phyloP scores from a whole-genome alignment of 2,113 vertebrate species.

The Halichoeres trimaculatus region DNA sequence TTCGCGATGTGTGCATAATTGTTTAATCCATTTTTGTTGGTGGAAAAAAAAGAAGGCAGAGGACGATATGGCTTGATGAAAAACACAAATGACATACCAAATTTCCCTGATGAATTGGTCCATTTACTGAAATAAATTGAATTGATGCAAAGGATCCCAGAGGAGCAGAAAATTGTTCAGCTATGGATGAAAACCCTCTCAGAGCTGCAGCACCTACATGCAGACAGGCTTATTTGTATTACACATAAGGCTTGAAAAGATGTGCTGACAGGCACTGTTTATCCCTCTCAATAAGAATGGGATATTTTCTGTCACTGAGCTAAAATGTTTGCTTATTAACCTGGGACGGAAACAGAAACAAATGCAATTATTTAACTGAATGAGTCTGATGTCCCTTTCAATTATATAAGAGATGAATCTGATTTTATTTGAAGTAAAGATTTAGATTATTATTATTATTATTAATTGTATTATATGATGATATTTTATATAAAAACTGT shows the following conservation, averaged over 20 bases:
- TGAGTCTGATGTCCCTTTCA: conserved; percentile 44
- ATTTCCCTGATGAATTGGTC: conserved; percentile 80
- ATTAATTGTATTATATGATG: too few species aligned
- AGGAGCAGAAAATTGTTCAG: conserved; percentile 75
- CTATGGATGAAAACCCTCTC: conserved; percentile 70
- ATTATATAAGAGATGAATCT: conserved; percentile 29
- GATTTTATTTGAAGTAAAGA: conserved; percentile 22
- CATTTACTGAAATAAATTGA: conserved; percentile 83
- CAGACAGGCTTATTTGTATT: conserved; percentile 66
- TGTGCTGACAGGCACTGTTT: conserved; percentile 68
- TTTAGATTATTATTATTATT: too few species aligned
- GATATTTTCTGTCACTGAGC: conserved; percentile 21
- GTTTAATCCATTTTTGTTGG: conserved; percentile 62
- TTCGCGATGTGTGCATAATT: conserved; percentile 54
- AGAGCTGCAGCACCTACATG: conserved; percentile 54
- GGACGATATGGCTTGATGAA: conserved; percentile 70
- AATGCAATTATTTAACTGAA: conserved; percentile 65
- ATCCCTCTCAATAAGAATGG: conserved; percentile 54
- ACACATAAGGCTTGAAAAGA: conserved; percentile 64
- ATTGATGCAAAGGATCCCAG: conserved; percentile 79
- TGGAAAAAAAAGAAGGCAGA: conserved; percentile 39
- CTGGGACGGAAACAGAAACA: conserved; percentile 60
- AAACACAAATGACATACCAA: conserved; percentile 71
- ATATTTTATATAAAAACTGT: too few species aligned
- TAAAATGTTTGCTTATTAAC: conserved; percentile 64